Evolutionary conservation across 2,888 invertebrate species (phyloP).

Genomic region (Choristoneura rosaceana): DNA sequence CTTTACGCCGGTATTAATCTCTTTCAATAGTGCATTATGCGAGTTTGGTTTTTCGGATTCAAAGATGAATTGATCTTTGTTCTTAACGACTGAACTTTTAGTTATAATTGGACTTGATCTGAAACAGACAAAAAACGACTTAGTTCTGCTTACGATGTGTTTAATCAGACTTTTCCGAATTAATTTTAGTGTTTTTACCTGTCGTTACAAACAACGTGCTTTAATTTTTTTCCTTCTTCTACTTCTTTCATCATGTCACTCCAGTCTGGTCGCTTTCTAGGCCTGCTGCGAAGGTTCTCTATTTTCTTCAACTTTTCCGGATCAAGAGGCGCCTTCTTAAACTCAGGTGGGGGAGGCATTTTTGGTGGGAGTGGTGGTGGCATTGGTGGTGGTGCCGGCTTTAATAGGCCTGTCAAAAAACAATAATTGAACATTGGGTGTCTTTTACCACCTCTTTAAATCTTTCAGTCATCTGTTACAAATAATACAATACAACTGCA

Average conservation of each 20-base stretch:
- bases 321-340: conserved; percentile 86
- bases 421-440: neutral
- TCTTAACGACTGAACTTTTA: conserved; percentile 86
- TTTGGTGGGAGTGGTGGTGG: conserved; percentile 91
- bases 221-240: conserved; percentile 91
- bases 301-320: conserved; percentile 87
- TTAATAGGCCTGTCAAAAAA: conserved; percentile 68
- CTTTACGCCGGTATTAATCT: conserved; percentile 91
- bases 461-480: neutral
- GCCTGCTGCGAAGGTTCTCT: conserved; percentile 90
- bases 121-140: conserved; percentile 46
- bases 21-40: conserved; percentile 92
- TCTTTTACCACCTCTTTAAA: too few relatives aligned
- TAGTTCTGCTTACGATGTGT: neutral
- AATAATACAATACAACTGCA: too few relatives aligned
- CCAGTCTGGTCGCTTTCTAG: conserved; percentile 94
- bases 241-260: conserved; percentile 96
- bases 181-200: conserved; percentile 74
- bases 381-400: conserved; percentile 86
- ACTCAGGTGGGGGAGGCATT: conserved; percentile 85
- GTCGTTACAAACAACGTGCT: conserved; percentile 94
- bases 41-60: conserved; percentile 93
- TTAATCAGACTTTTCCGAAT: neutral
- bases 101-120: conserved; percentile 87
- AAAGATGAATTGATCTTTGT: conserved; percentile 93